Percentiles rank a stretch among this genome's conserved stretches.
These are phyloP conservation scores for Manis crassicaudata DNA, from an alignment of 2,797 vertebrate genomes.

Conservation along the genomic window DNA sequence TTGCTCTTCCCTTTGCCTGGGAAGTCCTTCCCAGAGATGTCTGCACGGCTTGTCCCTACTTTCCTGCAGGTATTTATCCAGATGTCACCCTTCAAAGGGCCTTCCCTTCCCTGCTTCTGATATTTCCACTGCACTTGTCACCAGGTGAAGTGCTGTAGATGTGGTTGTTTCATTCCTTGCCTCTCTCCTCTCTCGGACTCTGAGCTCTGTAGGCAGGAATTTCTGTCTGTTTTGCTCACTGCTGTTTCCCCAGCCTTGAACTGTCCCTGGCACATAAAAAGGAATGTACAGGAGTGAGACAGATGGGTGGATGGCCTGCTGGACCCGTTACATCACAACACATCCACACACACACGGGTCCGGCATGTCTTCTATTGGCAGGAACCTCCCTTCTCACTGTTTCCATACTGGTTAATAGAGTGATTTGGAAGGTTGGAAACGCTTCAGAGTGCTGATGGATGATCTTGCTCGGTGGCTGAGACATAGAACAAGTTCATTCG, in stretches of 20 bases:
- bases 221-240: neutral
- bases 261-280: neutral
- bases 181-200: neutral
- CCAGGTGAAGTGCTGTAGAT: neutral
- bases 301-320: neutral
- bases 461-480: neutral
- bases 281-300: neutral
- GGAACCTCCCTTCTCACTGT: neutral
- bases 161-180: neutral
- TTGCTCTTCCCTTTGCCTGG: neutral
- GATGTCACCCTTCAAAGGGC: neutral
- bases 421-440: neutral
- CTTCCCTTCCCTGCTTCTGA: neutral
- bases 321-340: neutral
- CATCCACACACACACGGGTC: neutral
- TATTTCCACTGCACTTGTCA: neutral
- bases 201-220: neutral
- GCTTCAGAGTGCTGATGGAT: neutral
- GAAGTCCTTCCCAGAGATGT: neutral
- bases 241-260: neutral
- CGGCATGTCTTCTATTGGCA: neutral
- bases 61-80: neutral
- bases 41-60: fast-evolving
- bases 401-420: neutral
- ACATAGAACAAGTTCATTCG: neutral